Evolutionary conservation across 2,113 vertebrate genomes (phyloP).

Genomic region (Mormoops blainvillei): DNA sequence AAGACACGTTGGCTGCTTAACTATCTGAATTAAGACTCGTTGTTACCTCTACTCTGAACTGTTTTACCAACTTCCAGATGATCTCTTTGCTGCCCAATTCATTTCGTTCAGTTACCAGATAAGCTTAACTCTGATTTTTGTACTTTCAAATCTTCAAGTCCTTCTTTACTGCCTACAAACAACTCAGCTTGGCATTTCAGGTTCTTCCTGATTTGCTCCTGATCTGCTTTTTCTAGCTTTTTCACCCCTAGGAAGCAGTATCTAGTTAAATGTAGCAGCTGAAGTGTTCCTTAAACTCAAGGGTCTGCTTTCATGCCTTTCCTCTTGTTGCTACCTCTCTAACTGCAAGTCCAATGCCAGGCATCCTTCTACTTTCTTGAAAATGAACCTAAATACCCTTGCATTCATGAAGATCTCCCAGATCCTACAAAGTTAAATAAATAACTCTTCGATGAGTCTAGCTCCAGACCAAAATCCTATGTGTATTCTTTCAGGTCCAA

Average conservation of each 20-base stretch:
- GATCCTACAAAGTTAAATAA: not conserved
- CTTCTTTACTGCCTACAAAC: not conserved
- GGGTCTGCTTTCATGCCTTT: not conserved
- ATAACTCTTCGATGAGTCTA: not conserved
- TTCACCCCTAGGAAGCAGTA: not conserved
- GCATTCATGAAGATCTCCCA: not conserved
- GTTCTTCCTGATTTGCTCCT: not conserved
- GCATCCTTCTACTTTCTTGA: not conserved
- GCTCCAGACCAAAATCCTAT: not conserved
- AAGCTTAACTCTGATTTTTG: not conserved
- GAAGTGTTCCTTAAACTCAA: not conserved
- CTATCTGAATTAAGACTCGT: not conserved
- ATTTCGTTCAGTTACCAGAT: not conserved
- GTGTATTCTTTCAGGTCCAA: not conserved
- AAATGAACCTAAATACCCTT: not conserved
- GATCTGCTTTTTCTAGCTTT: not conserved
- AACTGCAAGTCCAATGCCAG: not conserved
- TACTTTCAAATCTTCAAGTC: conserved; percentile 17
- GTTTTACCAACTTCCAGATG: not conserved
- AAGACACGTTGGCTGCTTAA: not conserved
- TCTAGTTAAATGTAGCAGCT: not conserved
- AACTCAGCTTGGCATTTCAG: not conserved
- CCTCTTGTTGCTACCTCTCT: not conserved
- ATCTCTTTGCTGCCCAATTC: not conserved
- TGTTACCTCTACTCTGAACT: not conserved